These are phyloP conservation scores for Perca flavescens DNA, from an alignment of 2,113 vertebrate species.

Conservation along the genomic window DNA sequence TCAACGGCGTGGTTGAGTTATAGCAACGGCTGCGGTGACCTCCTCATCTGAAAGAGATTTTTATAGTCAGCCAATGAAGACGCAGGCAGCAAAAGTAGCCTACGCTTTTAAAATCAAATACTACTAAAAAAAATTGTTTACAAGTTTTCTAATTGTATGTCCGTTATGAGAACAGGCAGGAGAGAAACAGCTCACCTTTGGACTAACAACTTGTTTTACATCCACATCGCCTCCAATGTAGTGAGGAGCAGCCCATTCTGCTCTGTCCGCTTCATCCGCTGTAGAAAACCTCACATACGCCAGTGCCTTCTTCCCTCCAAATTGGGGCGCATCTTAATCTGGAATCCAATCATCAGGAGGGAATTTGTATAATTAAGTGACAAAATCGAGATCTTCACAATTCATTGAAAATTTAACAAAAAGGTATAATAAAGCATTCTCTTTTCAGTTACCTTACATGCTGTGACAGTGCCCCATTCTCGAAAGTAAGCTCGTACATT, in stretches of 20 bases:
- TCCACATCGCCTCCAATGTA: conserved; percentile 62
- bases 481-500: conserved; percentile 62
- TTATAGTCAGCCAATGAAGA: background rate
- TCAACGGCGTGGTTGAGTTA: conserved; percentile 14
- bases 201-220: conserved; percentile 60
- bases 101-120: background rate
- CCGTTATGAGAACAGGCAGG: background rate
- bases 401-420: background rate
- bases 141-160: background rate
- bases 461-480: conserved; percentile 64
- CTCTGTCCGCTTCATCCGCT: conserved; percentile 64
- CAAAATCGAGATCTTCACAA: background rate
- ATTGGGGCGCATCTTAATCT: conserved; percentile 50
- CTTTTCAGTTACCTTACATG: conserved; percentile 56
- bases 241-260: conserved; percentile 67
- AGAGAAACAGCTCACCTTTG: conserved; percentile 59
- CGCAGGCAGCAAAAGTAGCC: background rate
- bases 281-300: conserved; percentile 70
- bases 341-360: background rate
- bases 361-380: background rate
- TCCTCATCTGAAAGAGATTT: conserved; percentile 27
- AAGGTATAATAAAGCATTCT: background rate
- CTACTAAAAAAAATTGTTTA: background rate
- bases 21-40: fast-evolving
- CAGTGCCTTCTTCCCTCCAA: background rate